Conservation (phyloP, 2,888 invertebrate species). For the Apotomis betuletana region DNA sequence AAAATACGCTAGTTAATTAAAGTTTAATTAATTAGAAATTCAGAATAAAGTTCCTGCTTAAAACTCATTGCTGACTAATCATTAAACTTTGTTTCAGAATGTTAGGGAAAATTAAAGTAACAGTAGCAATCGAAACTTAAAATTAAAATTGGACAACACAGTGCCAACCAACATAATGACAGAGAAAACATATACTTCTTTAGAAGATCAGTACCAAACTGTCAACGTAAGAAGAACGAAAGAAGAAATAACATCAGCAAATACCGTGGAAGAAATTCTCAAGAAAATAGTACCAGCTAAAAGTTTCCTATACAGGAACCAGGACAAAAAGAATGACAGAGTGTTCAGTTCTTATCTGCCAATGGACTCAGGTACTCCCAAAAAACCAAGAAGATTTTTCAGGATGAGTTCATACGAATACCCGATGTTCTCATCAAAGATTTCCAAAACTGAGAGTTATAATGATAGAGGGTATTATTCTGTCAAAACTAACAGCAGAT, state of each 20-base stretch:
- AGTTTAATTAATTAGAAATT: neutral
- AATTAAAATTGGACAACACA: neutral
- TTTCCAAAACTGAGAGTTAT: conserved; percentile 62
- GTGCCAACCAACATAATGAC: conserved; percentile 8
- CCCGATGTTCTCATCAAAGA: conserved; percentile 68
- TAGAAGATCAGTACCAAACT: conserved; percentile 72
- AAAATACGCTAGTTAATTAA: neutral
- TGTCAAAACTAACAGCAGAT: conserved; percentile 66
- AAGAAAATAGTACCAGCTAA: conserved; percentile 73
- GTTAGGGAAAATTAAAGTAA: neutral
- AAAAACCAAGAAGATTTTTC: conserved; percentile 65
- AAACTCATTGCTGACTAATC: too few species aligned
- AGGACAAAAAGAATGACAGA: conserved; percentile 58
- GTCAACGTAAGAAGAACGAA: conserved; percentile 58
- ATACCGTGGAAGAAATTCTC: conserved; percentile 69
- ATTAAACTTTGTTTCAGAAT: conserved; percentile 12
- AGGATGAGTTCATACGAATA: conserved; percentile 75
- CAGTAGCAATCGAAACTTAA: neutral
- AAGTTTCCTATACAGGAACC: conserved; percentile 76
- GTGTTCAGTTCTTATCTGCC: conserved; percentile 71
- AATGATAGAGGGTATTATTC: conserved; percentile 75
- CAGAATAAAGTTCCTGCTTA: too few species aligned
- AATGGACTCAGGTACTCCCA: conserved; percentile 66
- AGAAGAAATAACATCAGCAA: conserved; percentile 53
- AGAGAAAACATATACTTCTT: conserved; percentile 40